These are phyloP conservation scores for Cossypha niveicapilla DNA, from an alignment of 2,797 vertebrate species.

Conservation along the genomic window DNA sequence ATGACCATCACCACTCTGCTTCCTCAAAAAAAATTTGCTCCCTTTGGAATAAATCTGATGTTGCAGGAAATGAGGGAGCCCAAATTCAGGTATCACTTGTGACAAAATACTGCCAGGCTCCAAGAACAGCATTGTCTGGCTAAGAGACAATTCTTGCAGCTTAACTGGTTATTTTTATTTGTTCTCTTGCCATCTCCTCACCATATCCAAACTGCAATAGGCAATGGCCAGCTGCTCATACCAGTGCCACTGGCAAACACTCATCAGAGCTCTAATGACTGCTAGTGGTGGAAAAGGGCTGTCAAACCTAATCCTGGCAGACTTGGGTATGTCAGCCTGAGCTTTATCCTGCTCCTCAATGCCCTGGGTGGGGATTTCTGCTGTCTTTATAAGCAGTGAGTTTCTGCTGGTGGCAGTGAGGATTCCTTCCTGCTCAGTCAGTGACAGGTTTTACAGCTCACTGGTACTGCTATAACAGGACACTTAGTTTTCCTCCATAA, in stretches of 20 bases:
- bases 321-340: background rate
- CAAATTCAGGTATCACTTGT: background rate
- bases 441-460: background rate
- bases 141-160: background rate
- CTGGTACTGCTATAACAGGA: background rate
- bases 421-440: background rate
- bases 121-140: background rate
- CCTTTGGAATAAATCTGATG: background rate
- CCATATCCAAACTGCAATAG: background rate
- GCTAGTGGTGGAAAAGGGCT: background rate
- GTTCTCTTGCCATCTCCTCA: background rate
- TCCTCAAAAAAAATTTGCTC: background rate
- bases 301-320: background rate
- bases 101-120: background rate
- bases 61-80: background rate
- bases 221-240: background rate
- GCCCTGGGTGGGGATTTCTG: background rate
- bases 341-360: background rate
- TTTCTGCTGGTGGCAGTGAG: fast-evolving
- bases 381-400: fast-evolving
- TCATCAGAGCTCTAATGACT: background rate
- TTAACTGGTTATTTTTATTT: background rate
- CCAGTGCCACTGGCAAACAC: background rate
- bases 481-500: background rate
- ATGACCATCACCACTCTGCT: background rate